A percentile compares a stretch with the other conserved stretches of the same genome.
phyloP scores from a whole-genome alignment of 2,888 invertebrate species.

The Notocelia uddmanniana region DNA sequence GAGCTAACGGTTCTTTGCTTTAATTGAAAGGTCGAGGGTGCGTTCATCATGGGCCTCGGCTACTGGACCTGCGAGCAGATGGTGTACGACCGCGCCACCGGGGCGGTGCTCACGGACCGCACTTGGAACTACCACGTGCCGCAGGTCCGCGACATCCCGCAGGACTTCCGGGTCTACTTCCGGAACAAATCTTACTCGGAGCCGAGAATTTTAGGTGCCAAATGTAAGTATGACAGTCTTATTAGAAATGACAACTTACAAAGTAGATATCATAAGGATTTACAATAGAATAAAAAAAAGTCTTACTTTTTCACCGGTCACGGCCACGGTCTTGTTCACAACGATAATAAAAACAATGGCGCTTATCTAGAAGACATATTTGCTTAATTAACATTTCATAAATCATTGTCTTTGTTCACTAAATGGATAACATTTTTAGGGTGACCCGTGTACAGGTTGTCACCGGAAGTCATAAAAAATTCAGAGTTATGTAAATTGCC shows the following conservation, averaged over 20 bases:
- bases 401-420: too few species aligned
- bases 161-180: slow-evolving; percentile 86
- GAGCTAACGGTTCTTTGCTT: background rate
- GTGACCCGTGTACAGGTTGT: too few species aligned
- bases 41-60: slow-evolving; percentile 88
- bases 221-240: slow-evolving; percentile 56
- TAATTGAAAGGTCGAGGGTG: slow-evolving; percentile 86
- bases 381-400: too few species aligned
- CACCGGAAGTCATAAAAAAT: too few species aligned
- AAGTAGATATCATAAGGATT: background rate
- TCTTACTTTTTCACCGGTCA: too few species aligned
- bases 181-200: slow-evolving; percentile 83
- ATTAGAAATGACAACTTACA: background rate
- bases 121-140: slow-evolving; percentile 90
- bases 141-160: slow-evolving; percentile 87
- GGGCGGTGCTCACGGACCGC: slow-evolving; percentile 86
- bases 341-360: too few species aligned
- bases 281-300: too few species aligned
- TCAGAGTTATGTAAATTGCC: too few species aligned
- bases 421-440: too few species aligned
- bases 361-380: too few species aligned
- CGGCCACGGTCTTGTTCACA: too few species aligned
- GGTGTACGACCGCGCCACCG: slow-evolving; percentile 82
- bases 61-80: slow-evolving; percentile 89
- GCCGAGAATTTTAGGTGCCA: slow-evolving; percentile 84